Conservation (phyloP, 2,113 vertebrate genomes). For the Mormyrus iriodes region DNA sequence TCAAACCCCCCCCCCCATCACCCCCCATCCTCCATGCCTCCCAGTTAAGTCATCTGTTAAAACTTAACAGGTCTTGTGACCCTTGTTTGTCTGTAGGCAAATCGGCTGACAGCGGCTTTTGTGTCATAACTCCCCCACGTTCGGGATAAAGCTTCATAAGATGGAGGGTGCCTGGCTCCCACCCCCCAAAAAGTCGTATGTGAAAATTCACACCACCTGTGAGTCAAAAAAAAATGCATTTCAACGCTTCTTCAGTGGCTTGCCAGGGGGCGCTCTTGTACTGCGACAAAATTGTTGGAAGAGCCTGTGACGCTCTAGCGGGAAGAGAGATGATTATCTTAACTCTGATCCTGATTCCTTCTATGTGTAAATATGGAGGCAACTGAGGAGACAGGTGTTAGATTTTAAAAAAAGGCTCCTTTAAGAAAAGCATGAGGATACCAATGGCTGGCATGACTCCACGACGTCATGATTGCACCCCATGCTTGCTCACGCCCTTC, state of each 20-base stretch:
- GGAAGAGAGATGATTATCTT: constrained; percentile 5
- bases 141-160: not conserved
- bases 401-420: not conserved
- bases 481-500: not conserved
- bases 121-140: not conserved
- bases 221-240: not conserved
- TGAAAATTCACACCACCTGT: not conserved
- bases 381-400: constrained; percentile 4
- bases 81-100: not conserved
- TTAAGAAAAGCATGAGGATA: not conserved
- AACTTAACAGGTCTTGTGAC: not conserved
- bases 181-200: not conserved
- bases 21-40: not conserved
- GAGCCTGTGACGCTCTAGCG: not conserved
- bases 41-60: not conserved
- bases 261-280: constrained; percentile 21
- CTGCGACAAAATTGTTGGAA: not conserved
- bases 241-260: not conserved
- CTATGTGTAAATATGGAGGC: not conserved
- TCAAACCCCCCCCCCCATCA: not conserved
- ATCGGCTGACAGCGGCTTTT: not conserved
- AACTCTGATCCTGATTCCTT: constrained; percentile 15
- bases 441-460: not conserved
- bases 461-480: not conserved
- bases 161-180: not conserved